Evolutionary conservation across 2,888 invertebrate genomes (phyloP), one percentile per base, ranked within the genome.

Genomic region (Xestia sexstrigata): DNA sequence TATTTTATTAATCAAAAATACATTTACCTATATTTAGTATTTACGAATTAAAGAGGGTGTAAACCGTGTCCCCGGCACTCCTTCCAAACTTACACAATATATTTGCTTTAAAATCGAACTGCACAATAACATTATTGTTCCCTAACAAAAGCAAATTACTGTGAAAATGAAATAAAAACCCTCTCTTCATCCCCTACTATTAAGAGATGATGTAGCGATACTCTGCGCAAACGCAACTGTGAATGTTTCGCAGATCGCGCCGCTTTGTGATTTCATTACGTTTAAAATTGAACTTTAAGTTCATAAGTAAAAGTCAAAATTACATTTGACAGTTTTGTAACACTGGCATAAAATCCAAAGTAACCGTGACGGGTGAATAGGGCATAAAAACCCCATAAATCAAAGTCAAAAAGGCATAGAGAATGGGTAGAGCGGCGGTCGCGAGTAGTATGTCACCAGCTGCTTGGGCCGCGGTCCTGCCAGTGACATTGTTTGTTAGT

Each of bases 331-430:
- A 23, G 60, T n/a, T 62, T 11, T 55, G 69, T 70, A 89, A 86
- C 88, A 89, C 90, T 90, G 91, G 91, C 93, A 92, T 93, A 93
- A 91, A 94, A 93, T 95, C 90, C 92, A 93, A 95, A 95, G 94
- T 92, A 93, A 92, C 94, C 95, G 92, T 96, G 96, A 95, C 96
- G 95, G 93, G 93, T 96, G 96, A 96, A 96, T 96, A 94, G 95
- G 91, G 95, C 92, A 96, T 96, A 97, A 97, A 97, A 97, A 97
- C 95, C 87, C 89, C 93, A 97, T 97, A 97, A 97, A 97, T 97
- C 97, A 97, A 97, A 97, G 97, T 97, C 97, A 96, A 97, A 97
- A 96, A 96, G 96, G 97, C 96, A 96, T 95, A 95, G 95, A 95
- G 95, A 97, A 97, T 95, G 93, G 93, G 91, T 90, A 92, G 92